Conservation (phyloP, 2,113 vertebrate species). For the Dryoscopus gambensis region DNA sequence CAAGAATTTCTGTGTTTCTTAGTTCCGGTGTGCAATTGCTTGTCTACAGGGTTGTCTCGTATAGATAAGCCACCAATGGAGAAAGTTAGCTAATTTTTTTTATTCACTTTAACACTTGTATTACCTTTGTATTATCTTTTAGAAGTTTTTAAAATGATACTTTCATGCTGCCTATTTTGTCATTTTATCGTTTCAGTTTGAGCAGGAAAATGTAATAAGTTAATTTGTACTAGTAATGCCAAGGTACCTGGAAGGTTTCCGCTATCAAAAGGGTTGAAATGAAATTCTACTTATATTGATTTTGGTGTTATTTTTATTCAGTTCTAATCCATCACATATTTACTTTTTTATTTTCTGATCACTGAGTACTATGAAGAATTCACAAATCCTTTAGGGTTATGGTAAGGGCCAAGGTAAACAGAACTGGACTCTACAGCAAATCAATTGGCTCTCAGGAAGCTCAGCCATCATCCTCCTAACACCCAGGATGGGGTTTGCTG, state of each 20-base stretch:
- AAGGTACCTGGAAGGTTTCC: not conserved
- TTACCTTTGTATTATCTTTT: not conserved
- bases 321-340: not conserved
- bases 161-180: not conserved
- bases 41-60: not conserved
- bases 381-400: not conserved
- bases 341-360: not conserved
- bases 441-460: not conserved
- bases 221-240: not conserved
- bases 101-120: not conserved
- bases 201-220: not conserved
- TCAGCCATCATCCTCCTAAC: not conserved
- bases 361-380: not conserved
- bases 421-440: not conserved
- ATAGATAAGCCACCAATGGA: not conserved
- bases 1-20: not conserved
- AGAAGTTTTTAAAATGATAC: not conserved
- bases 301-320: not conserved
- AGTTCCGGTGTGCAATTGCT: not conserved
- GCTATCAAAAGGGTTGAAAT: not conserved
- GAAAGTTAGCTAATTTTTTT: not conserved
- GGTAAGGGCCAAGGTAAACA: not conserved
- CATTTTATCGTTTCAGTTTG: not conserved
- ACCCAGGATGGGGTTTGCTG: not conserved
- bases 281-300: not conserved